Conservation (phyloP, 2,113 vertebrate genomes). For the Xyrauchen texanus region DNA sequence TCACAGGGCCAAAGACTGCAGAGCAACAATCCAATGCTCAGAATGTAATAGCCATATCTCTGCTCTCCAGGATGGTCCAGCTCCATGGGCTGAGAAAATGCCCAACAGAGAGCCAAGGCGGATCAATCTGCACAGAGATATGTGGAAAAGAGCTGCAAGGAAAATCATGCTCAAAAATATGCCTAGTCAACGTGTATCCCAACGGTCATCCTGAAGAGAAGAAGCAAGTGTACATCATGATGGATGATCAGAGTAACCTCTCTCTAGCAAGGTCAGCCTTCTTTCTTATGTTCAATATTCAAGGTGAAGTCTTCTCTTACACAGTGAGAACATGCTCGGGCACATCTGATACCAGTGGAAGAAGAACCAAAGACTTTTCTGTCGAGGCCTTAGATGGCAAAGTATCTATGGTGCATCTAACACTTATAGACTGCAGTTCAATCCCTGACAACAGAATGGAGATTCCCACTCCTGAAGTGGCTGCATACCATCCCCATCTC, state of each 20-base stretch:
- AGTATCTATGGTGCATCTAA: neutral
- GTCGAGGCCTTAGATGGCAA: neutral
- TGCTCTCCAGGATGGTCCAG: too few species aligned
- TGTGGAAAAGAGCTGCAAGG: neutral
- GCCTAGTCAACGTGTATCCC: neutral
- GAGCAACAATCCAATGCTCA: too few species aligned
- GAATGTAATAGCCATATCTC: too few species aligned
- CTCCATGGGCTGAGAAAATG: too few species aligned
- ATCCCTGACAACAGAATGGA: too few species aligned
- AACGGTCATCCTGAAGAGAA: neutral
- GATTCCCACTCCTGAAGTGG: too few species aligned
- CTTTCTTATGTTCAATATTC: neutral
- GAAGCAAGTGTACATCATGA: neutral
- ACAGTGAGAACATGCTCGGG: neutral
- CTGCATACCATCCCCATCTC: too few species aligned
- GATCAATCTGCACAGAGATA: conserved; percentile 1
- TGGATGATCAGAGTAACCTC: conserved; percentile 5
- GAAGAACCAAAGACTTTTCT: neutral
- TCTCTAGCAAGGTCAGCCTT: neutral
- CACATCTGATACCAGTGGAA: neutral
- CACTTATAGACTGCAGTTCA: too few species aligned
- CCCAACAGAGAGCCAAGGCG: too few species aligned
- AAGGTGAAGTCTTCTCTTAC: neutral
- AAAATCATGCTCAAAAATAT: conserved; percentile 4
- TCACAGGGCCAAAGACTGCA: neutral